phyloP scores from a whole-genome alignment of 2,797 vertebrate species.

The Carcharodon carcharias region DNA sequence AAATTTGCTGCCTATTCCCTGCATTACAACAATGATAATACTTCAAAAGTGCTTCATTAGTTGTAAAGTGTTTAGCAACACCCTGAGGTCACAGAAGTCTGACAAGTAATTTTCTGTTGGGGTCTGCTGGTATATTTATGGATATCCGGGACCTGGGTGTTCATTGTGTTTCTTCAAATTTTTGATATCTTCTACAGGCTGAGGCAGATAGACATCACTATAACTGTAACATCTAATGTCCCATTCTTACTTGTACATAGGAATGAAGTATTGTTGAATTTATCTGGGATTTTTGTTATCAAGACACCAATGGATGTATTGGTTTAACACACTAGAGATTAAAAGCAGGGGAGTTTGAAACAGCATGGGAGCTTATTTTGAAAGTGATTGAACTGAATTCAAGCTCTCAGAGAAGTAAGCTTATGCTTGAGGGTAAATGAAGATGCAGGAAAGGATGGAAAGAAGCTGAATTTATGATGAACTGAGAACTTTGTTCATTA shows the following conservation, averaged over 20 bases:
- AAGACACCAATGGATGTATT: neutral
- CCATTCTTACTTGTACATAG: neutral
- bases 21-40: neutral
- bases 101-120: neutral
- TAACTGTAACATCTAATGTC: neutral
- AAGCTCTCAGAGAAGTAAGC: neutral
- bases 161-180: neutral
- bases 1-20: neutral
- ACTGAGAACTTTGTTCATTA: conserved; percentile 19
- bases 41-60: neutral
- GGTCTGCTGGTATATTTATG: neutral
- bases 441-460: neutral
- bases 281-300: neutral
- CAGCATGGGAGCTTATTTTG: neutral
- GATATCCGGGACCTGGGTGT: neutral
- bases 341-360: neutral
- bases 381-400: neutral
- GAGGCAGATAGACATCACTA: neutral
- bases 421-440: neutral
- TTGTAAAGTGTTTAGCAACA: neutral
- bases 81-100: neutral
- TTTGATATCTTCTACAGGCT: neutral
- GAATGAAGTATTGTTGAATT: neutral
- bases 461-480: neutral
- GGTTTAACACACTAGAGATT: neutral